Conservation (phyloP, 2,797 vertebrate species). For the Acanthurus tractus region DNA sequence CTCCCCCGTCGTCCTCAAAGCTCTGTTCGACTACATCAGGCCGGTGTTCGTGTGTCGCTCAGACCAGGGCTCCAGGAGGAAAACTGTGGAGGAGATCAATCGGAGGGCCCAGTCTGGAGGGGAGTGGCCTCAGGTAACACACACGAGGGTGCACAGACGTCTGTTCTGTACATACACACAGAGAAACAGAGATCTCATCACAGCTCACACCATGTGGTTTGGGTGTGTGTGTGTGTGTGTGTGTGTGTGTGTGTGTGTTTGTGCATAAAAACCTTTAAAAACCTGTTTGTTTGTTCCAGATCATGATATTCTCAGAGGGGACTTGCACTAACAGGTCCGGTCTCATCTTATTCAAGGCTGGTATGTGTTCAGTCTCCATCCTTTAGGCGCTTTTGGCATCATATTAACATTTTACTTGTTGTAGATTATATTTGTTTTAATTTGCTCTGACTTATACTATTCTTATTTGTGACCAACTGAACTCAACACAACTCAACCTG, state of each 20-base stretch:
- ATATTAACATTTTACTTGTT: too few species aligned
- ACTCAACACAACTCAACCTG: too few species aligned
- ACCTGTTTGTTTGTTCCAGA: constrained; percentile 80
- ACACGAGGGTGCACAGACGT: not conserved
- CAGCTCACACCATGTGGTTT: not conserved
- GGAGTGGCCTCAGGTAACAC: constrained; percentile 94
- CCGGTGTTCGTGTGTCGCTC: constrained; percentile 95
- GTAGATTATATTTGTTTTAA: too few species aligned
- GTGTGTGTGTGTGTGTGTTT: not conserved
- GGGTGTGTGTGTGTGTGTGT: not conserved
- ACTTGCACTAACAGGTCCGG: constrained; percentile 98
- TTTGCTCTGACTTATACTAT: too few species aligned
- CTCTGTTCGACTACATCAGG: constrained; percentile 94
- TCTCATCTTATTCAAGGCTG: constrained; percentile 96
- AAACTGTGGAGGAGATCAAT: constrained; percentile 95
- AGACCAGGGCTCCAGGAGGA: constrained; percentile 94
- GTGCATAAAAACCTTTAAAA: too few species aligned
- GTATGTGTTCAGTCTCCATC: constrained; percentile 82
- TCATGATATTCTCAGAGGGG: constrained; percentile 99
- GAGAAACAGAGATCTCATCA: not conserved
- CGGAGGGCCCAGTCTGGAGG: constrained; percentile 90
- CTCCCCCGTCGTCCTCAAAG: constrained; percentile 69
- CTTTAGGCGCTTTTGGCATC: constrained; percentile 3
- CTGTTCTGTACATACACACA: not conserved
- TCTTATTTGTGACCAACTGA: too few species aligned